Conservation (phyloP, 1,140 invertebrate species). For the Cardiocondyla obscurior region DNA sequence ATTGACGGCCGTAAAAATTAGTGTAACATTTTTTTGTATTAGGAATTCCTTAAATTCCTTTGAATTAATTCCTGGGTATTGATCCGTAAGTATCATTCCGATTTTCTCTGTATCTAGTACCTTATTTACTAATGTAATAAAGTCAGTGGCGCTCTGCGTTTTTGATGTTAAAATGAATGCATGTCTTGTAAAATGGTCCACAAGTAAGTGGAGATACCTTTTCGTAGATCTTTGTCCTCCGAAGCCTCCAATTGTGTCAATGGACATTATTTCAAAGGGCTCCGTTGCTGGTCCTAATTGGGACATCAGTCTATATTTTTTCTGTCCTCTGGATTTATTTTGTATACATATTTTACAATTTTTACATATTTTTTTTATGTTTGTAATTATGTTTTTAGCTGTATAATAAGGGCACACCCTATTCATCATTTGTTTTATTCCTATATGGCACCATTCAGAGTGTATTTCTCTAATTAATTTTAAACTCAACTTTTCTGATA, state of each 20-base stretch:
- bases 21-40: not conserved
- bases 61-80: not conserved
- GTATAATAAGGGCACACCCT: not conserved
- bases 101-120: not conserved
- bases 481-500: not conserved
- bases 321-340: not conserved
- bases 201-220: not conserved
- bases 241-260: not conserved
- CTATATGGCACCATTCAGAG: not conserved
- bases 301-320: not conserved
- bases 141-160: not conserved
- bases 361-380: not conserved
- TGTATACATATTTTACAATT: too few relatives aligned
- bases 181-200: not conserved
- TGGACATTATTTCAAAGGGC: not conserved
- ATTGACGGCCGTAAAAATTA: not conserved
- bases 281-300: too few relatives aligned
- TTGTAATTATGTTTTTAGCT: not conserved
- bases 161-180: not conserved
- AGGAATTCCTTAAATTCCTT: not conserved
- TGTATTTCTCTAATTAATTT: slow-evolving; percentile 11
- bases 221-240: not conserved
- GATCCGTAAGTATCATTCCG: not conserved
- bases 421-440: not conserved
- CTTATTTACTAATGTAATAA: not conserved